A percentile compares a stretch with the other conserved stretches of the same genome.
These are phyloP conservation scores for Lathronympha strigana DNA, from an alignment of 2,888 invertebrate species.

Conservation along the genomic window DNA sequence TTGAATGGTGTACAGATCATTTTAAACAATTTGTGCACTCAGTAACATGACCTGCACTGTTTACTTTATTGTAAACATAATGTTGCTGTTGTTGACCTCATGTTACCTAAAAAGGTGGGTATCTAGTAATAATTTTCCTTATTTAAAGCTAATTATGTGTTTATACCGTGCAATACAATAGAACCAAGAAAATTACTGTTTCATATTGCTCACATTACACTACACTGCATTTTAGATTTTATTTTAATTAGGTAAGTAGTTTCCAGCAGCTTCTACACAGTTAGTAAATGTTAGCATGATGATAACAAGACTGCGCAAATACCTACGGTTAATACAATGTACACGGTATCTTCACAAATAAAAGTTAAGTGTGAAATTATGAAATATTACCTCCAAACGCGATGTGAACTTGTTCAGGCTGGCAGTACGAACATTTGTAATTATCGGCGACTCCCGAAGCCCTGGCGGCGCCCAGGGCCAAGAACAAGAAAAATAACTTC, in stretches of 20 bases:
- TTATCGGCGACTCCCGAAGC: not conserved
- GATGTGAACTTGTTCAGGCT: constrained; percentile 88
- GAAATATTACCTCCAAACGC: constrained; percentile 82
- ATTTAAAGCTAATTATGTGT: not conserved
- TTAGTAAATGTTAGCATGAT: too few relatives aligned
- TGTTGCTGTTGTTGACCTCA: not conserved
- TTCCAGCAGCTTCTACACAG: too few relatives aligned
- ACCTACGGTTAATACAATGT: too few relatives aligned
- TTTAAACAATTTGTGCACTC: not conserved
- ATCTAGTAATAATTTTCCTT: not conserved
- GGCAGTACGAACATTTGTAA: constrained; percentile 65
- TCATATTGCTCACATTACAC: too few relatives aligned
- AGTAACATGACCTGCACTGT: not conserved
- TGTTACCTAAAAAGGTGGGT: not conserved
- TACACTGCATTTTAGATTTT: too few relatives aligned
- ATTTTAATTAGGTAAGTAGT: too few relatives aligned
- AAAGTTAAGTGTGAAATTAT: not conserved
- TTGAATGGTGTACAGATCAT: not conserved
- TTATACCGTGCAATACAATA: too few relatives aligned
- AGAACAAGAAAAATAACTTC: constrained; percentile 23
- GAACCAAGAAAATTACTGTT: too few relatives aligned
- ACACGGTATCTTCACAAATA: too few relatives aligned
- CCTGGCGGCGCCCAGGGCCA: constrained; percentile 21
- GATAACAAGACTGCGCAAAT: too few relatives aligned
- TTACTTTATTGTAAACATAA: constrained; percentile 2